Evolutionary conservation across 2,888 invertebrate genomes (phyloP), one percentile per base, ranked within the genome.

Genomic region (Gryllus longicercus): DNA sequence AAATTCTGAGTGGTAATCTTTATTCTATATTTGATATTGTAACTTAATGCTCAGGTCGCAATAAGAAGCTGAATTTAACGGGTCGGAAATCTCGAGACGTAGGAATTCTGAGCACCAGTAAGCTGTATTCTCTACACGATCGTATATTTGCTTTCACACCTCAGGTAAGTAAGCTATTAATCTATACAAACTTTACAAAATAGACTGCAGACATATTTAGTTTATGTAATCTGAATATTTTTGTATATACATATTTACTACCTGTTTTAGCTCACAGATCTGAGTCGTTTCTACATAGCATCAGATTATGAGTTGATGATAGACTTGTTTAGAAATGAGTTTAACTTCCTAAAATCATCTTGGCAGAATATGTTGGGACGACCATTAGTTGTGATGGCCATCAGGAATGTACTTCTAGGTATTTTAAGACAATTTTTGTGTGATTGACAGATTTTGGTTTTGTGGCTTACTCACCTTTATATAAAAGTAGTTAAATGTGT

Each of bases 351-450:
- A 90, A 97, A 98, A 91, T 96, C 95, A 85, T 96, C 96, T 88
- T 99, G 99, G 99, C 96, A 96, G 90, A 96, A 96, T 89, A 95
- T 97, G 90, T 92, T 98, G 87, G 99, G 99, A 86, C 92, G 99
- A 85, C 99, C 99, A 83, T 92, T 97, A 86, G 95, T 98, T 88
- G 95, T 96, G 84, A 92, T 98, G 91, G 93, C 93, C 87, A 91
- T 95, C 90, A 93, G 94, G 91, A 93, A 93, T 89, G 91, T 94
- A 87, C 95, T 96, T 88, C 91, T 96, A 95, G 96, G 96, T 96
- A 94, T 84, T 79, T 79, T 76, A 51, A 78, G 74, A 77, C 75
- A 5, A 18, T 63, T n/a, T 63, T 63, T n/a, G 16, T 63, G 14
- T 63, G 63, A 21, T 21, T 21, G 21, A 21, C 21, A 63, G 63